A percentile compares a stretch with the other conserved stretches of the same genome.
phyloP scores from a whole-genome alignment of 2,888 invertebrate genomes.

The Apodemia zela region DNA sequence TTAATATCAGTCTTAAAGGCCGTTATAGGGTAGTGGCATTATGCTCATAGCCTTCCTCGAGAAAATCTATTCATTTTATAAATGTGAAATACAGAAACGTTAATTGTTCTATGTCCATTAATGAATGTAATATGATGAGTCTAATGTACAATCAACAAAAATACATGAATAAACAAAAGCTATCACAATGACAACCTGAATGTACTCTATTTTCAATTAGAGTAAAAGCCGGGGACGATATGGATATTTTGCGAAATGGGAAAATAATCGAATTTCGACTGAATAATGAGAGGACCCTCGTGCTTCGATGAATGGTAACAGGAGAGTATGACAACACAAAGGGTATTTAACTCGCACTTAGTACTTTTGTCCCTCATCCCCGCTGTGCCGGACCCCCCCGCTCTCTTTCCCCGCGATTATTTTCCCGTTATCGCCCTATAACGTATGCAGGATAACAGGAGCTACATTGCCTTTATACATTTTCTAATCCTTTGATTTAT shows the following conservation, averaged over 20 bases:
- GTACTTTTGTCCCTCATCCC: constrained; percentile 71
- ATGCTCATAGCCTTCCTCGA: too few relatives aligned
- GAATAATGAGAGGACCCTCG: constrained; percentile 76
- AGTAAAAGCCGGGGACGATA: constrained; percentile 74
- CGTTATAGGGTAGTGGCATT: too few relatives aligned
- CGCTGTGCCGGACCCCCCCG: constrained; percentile 46
- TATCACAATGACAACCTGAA: constrained; percentile 58
- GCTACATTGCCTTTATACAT: constrained; percentile 53
- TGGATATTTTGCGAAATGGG: constrained; percentile 79
- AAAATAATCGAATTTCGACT: constrained; percentile 78
- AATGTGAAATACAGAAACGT: too few relatives aligned
- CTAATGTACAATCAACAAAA: constrained; percentile 24
- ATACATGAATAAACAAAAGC: constrained; percentile 55
- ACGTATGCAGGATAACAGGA: constrained; percentile 71
- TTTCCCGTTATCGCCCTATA: constrained; percentile 74
- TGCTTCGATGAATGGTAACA: constrained; percentile 61
- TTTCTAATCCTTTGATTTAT: constrained; percentile 78
- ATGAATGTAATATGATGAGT: too few relatives aligned
- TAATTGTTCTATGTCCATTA: too few relatives aligned
- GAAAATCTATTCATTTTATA: too few relatives aligned
- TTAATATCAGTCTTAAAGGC: too few relatives aligned
- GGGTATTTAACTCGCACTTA: constrained; percentile 80
- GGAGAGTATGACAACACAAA: constrained; percentile 69
- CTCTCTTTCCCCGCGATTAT: constrained; percentile 58
- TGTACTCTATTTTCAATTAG: constrained; percentile 71